Evolutionary conservation across 2,888 invertebrate species (phyloP), one percentile per base, ranked within the genome.

Genomic region (Syritta pipiens): DNA sequence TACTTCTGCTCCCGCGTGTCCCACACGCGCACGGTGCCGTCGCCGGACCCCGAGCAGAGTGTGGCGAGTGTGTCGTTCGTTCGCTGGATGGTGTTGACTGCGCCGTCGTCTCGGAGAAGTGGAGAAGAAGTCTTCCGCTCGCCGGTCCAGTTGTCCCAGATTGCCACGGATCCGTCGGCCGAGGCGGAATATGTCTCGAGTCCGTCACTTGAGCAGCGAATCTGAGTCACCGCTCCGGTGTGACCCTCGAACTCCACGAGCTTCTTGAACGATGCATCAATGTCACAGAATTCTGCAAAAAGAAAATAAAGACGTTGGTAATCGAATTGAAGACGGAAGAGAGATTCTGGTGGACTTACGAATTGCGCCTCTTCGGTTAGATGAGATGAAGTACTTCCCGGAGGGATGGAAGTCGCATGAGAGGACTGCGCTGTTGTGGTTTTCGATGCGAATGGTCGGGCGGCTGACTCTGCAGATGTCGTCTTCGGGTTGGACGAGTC

Each of bases 321-420:
- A n/a, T n/a, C n/a, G n/a, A n/a, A n/a, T n/a, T n/a, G n/a, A n/a
- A n/a, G n/a, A n/a, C n/a, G n/a, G n/a, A n/a, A n/a, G n/a, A n/a
- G n/a, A n/a, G n/a, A n/a, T n/a, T n/a, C n/a, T n/a, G n/a, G n/a
- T 9, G 28, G 2, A 68, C 68, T 68, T 68, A 68, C 68, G 30
- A 2, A 30, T 30, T 1, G 9, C 3, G 1, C 32, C 32, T 32
- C 5, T 0, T 4, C 32, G n/a, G 32, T 10, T 10, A 1, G 10
- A n/a, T n/a, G 10, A 32, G 32, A n/a, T 5, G 3, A 32, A 9
- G 10, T 9, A 32, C 4, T 9, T 4, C 10, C 32, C 32, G 4
- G 10, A 10, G 4, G n/a, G n/a, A 9, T 32, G 32, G 32, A 32
- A 32, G 1, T 32, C 32, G 10, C 32, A 32, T n/a, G 32, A 32